These are phyloP conservation scores for Fregata magnificens DNA, from an alignment of 2,113 vertebrate species.

Conservation along the genomic window DNA sequence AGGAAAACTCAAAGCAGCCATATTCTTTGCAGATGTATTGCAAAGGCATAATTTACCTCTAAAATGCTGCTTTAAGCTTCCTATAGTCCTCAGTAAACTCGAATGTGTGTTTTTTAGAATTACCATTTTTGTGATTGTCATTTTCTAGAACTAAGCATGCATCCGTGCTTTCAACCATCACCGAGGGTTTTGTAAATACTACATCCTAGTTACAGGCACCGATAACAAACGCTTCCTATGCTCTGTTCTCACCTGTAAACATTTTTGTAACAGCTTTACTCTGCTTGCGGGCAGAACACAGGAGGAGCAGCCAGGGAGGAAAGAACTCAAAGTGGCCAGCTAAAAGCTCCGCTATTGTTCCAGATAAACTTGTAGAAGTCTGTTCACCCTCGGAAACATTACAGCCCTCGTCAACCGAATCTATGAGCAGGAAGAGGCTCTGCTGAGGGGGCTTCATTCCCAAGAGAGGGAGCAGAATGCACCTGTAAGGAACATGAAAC, in stretches of 20 bases:
- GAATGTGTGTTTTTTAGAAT: background rate
- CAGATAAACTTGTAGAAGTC: constrained; percentile 78
- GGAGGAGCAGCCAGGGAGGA: constrained; percentile 93
- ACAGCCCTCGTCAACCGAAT: constrained; percentile 93
- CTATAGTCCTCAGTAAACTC: background rate
- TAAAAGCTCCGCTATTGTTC: constrained; percentile 92
- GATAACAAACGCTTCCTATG: background rate
- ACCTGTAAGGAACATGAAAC: constrained; percentile 70
- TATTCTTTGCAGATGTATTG: background rate
- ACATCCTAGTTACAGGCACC: accelerated
- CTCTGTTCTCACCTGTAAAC: constrained; percentile 87
- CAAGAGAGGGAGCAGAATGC: constrained; percentile 89
- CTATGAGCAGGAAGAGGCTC: constrained; percentile 89
- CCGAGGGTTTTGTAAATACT: background rate
- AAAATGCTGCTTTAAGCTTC: background rate
- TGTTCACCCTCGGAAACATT: constrained; percentile 83
- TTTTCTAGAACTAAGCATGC: background rate
- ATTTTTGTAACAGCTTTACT: constrained; percentile 96
- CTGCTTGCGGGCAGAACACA: constrained; percentile 94
- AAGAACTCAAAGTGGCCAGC: constrained; percentile 94
- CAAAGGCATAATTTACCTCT: background rate
- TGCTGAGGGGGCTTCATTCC: constrained; percentile 87
- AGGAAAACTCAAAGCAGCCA: background rate
- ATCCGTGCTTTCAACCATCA: background rate
- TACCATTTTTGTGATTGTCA: background rate